These are phyloP conservation scores for Drosophila rellima DNA, from an alignment of 2,888 invertebrate genomes.

Conservation along the genomic window DNA sequence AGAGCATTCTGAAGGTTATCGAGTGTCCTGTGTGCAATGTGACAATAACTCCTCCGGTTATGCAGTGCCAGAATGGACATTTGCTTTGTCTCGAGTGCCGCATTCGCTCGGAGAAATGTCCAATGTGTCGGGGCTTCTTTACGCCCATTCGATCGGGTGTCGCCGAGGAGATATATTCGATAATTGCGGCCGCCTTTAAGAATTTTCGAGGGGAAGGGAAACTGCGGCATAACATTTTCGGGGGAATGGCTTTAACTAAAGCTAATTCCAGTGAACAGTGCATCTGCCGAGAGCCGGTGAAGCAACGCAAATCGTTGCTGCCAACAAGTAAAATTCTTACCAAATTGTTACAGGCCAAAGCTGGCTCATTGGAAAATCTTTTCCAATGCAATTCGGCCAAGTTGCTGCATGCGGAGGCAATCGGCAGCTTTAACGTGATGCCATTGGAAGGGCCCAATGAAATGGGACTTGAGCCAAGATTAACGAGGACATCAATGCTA, in stretches of 20 bases:
- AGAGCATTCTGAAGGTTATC: slow-evolving; percentile 86
- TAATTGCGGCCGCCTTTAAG: slow-evolving; percentile 86
- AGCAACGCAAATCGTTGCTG: slow-evolving; percentile 60
- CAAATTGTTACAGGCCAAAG: slow-evolving; percentile 86
- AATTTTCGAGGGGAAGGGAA: slow-evolving; percentile 85
- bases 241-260: slow-evolving; percentile 74
- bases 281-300: slow-evolving; percentile 11
- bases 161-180: slow-evolving; percentile 87
- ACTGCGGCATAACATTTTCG: slow-evolving; percentile 86
- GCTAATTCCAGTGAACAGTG: slow-evolving; percentile 34
- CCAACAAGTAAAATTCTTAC: slow-evolving; percentile 86
- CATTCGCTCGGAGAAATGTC: slow-evolving; percentile 88
- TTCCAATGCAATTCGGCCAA: slow-evolving; percentile 54
- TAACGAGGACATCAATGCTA: slow-evolving; percentile 12
- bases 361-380: slow-evolving; percentile 87
- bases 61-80: slow-evolving; percentile 90
- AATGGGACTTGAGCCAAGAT: slow-evolving; percentile 18
- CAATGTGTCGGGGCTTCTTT: slow-evolving; percentile 88
- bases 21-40: slow-evolving; percentile 90
- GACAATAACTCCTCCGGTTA: slow-evolving; percentile 88
- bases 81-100: slow-evolving; percentile 88
- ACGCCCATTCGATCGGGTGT: slow-evolving; percentile 86
- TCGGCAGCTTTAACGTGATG: slow-evolving; percentile 23
- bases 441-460: slow-evolving; percentile 16
- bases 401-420: slow-evolving; percentile 33